phyloP scores from a whole-genome alignment of 2,888 invertebrate species.

The Andrena praecox region DNA sequence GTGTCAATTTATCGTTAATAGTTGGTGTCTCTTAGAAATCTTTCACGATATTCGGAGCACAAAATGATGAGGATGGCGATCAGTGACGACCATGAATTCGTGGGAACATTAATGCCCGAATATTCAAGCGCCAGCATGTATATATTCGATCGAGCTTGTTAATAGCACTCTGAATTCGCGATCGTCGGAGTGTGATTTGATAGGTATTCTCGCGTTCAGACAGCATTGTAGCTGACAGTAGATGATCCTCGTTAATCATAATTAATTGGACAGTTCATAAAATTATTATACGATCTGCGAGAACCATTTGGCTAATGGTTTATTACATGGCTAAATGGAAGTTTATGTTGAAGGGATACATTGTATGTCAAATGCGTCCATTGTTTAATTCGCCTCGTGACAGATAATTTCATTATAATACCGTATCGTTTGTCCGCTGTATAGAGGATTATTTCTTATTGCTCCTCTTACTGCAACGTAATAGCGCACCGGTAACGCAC shows the following conservation, averaged over 20 bases:
- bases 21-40: too few relatives aligned
- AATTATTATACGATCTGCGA: conserved; percentile 51
- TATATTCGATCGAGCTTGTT: conserved; percentile 41
- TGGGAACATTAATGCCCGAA: conserved; percentile 47
- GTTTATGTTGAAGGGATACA: conserved; percentile 1
- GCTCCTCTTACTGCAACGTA: not conserved
- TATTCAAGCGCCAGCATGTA: conserved; percentile 33
- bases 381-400: conserved; percentile 9
- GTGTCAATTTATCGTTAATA: too few relatives aligned
- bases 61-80: too few relatives aligned
- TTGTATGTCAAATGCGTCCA: conserved; percentile 25
- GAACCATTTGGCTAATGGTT: conserved; percentile 55
- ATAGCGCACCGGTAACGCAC: not conserved
- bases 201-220: not conserved
- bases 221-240: not conserved
- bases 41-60: too few relatives aligned
- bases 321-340: conserved; percentile 20
- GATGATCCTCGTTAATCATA: conserved; percentile 48
- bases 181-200: conserved; percentile 11
- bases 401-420: not conserved
- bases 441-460: not conserved
- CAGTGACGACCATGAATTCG: too few relatives aligned
- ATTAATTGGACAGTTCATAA: conserved; percentile 48
- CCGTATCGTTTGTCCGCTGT: not conserved
- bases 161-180: conserved; percentile 22